Evolutionary conservation across 1,140 invertebrate genomes (phyloP), one percentile per base, ranked within the genome.

Genomic region (Atta cephalotes): DNA sequence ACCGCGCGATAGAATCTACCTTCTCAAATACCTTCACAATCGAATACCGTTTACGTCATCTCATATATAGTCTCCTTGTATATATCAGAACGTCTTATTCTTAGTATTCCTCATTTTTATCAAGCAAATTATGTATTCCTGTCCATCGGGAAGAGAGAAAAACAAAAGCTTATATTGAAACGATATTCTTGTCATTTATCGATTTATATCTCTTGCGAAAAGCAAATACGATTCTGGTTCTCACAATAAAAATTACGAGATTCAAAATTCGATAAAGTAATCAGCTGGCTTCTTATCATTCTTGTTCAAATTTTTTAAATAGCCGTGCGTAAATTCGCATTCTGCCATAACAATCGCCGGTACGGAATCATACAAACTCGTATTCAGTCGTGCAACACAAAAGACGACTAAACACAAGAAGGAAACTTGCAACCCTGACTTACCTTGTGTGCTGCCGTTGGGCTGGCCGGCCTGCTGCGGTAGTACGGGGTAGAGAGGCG

Each of bases 371-470:
- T 35, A 53, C 51, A 3, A 76, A 35, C 72, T 35, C 28, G 72
- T 16, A 12, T 58, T 58, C n/a, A 14, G 49, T n/a, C 51, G 31
- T 5, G 12, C 51, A 16, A 28, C 18, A 21, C 12, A 58, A 35
- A 18, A 18, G 72, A 6, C 53, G 53, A 76, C 31, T 25, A 16
- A 51, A 45, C 39, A 45, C 9, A 45, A 45, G 12, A 68, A n/a
- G 65, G 5, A 21, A 68, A 68, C 63, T 66, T 1, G n/a, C n/a
- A 49, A 49, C n/a, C 4, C 45, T 56, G 53, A 60, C 90, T 92
- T 93, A 95, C 95, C 95, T 95, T 95, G 95, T 74, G 93, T 93
- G 91, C 90, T 94, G 90, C 93, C 92, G 87, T 95, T 95, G 80
- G 90, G 87, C 76, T 94, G 93, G 72, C 89, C 91, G 25, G 88